These are phyloP conservation scores for Mus caroli DNA, from an alignment of 2,797 vertebrate genomes.

Conservation along the genomic window DNA sequence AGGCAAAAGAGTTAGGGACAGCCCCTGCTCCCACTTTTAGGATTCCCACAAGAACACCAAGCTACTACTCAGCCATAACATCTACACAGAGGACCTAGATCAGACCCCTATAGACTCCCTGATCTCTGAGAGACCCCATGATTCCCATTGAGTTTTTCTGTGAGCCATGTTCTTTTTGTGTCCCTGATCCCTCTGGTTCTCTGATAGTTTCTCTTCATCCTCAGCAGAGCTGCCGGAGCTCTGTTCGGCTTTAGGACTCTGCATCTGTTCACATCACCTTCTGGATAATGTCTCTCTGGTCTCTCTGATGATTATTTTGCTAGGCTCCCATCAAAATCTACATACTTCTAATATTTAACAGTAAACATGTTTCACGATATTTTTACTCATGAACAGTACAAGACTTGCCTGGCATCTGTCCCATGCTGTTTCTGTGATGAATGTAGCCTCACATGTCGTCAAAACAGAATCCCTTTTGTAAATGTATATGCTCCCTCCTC, in stretches of 20 bases:
- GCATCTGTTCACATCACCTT: neutral
- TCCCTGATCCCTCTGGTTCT: neutral
- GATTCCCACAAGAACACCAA: neutral
- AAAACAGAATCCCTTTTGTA: constrained; percentile 23
- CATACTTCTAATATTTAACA: neutral
- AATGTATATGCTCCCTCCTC: neutral
- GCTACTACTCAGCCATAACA: neutral
- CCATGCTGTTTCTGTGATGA: neutral
- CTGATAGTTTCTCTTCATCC: neutral
- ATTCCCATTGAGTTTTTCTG: neutral
- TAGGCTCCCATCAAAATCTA: neutral
- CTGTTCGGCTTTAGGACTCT: neutral
- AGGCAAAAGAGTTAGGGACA: neutral
- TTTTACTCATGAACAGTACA: neutral
- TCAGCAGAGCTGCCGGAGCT: neutral
- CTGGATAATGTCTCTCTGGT: neutral
- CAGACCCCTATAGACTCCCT: neutral
- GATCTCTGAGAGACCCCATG: neutral
- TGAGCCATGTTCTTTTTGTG: neutral
- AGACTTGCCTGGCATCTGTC: neutral
- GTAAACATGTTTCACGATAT: neutral
- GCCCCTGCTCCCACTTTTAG: neutral
- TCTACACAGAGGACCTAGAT: neutral
- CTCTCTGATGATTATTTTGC: neutral
- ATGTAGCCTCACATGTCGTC: neutral